Evolutionary conservation across 1,140 invertebrate genomes (phyloP).

Genomic region (Euwallacea similis): DNA sequence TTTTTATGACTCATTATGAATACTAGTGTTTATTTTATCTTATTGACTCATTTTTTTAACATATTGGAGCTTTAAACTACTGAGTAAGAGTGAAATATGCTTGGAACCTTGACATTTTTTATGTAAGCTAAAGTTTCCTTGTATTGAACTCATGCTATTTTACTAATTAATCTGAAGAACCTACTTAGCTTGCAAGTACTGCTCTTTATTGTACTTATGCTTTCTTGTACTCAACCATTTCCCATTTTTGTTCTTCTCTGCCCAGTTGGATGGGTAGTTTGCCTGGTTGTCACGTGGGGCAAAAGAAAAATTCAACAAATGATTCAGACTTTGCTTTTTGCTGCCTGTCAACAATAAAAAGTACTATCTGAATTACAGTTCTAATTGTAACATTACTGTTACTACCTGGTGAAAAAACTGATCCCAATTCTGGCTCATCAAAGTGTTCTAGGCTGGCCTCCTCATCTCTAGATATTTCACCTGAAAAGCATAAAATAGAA

Average conservation of each 20-base stretch:
- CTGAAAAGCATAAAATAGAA: conserved; percentile 7
- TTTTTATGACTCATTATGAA: no score
- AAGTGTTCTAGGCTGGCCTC: conserved; percentile 66
- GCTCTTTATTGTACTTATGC: conserved; percentile 86
- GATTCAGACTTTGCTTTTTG: conserved; percentile 90
- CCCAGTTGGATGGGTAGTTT: conserved; percentile 38
- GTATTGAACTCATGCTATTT: no score
- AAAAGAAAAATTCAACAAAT: conserved; percentile 88
- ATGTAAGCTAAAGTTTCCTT: no score
- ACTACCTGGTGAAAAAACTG: conserved; percentile 66
- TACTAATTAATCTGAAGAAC: conserved; percentile 29
- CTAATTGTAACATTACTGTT: not conserved
- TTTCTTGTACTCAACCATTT: conserved; percentile 56
- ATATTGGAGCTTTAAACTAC: no score
- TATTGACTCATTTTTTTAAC: no score
- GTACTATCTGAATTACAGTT: not conserved
- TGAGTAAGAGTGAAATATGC: no score
- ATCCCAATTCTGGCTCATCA: conserved; percentile 75
- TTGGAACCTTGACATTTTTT: no score
- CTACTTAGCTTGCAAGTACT: conserved; percentile 93
- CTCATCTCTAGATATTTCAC: conserved; percentile 65
- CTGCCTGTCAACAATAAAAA: conserved; percentile 59
- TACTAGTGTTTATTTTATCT: no score
- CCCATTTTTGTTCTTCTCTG: conserved; percentile 32
- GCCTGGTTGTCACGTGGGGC: conserved; percentile 60